These are phyloP conservation scores for Petrolisthes cinctipes DNA, from an alignment of 2,888 invertebrate genomes.

Conservation along the genomic window DNA sequence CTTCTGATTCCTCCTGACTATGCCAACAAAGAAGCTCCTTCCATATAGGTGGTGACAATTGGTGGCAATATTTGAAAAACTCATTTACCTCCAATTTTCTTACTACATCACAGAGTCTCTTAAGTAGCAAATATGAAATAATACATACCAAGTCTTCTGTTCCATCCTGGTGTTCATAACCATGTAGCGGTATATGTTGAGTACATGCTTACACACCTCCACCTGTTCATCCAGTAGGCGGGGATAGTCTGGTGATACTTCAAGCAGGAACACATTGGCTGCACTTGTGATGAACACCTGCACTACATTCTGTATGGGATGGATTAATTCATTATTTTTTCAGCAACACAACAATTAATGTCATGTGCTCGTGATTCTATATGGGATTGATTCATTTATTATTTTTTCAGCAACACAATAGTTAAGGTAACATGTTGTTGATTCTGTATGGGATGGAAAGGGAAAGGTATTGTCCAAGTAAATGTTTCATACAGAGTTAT, in stretches of 20 bases:
- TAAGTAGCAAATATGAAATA: not conserved
- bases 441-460: not conserved
- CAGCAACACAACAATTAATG: too few species aligned
- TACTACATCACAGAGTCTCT: too few species aligned
- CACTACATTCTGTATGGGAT: constrained; percentile 77
- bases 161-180: constrained; percentile 97
- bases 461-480: not conserved
- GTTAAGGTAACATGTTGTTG: not conserved
- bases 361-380: too few species aligned
- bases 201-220: constrained; percentile 93
- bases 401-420: too few species aligned
- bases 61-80: too few species aligned
- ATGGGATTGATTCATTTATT: too few species aligned
- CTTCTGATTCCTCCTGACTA: too few species aligned
- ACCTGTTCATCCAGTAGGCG: constrained; percentile 86
- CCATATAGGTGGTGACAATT: too few species aligned
- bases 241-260: constrained; percentile 72
- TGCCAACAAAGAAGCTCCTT: too few species aligned
- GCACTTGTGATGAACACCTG: constrained; percentile 95
- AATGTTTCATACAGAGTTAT: too few species aligned
- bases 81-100: too few species aligned
- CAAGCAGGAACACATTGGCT: constrained; percentile 90
- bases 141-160: constrained; percentile 83
- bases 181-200: constrained; percentile 96
- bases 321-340: too few species aligned